A percentile compares a stretch with the other conserved stretches of the same genome.
Conservation (phyloP, 2,113 vertebrate species). For the Sapajus apella region DNA sequence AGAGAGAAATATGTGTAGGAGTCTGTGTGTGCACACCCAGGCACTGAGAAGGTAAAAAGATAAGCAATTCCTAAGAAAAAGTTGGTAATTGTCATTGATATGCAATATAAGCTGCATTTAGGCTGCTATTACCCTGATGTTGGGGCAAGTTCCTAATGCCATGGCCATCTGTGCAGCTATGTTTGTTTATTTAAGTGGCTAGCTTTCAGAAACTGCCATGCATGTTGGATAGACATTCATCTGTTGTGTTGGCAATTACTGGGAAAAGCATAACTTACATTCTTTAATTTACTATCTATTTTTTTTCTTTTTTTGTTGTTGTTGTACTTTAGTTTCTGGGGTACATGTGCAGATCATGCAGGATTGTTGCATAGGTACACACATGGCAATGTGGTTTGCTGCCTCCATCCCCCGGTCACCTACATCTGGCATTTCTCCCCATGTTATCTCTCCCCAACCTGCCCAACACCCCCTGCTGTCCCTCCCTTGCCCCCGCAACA, state of each 20-base stretch:
- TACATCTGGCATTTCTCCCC: no score
- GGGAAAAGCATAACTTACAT: conserved; percentile 18
- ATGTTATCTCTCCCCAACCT: no score
- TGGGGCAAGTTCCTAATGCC: neutral
- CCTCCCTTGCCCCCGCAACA: no score
- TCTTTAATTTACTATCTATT: no score
- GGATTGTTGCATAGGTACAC: no score
- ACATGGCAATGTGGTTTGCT: no score
- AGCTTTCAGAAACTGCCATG: neutral
- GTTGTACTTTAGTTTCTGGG: no score
- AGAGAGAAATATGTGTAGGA: neutral
- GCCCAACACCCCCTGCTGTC: no score
- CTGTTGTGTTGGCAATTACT: neutral
- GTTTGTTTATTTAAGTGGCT: neutral
- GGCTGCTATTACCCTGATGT: accelerated
- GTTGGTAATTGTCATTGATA: neutral
- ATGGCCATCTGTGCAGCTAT: neutral
- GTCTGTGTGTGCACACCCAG: accelerated
- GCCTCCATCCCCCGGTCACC: no score
- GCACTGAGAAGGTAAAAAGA: neutral
- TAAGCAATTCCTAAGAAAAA: neutral
- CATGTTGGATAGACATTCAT: neutral
- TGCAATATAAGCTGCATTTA: neutral
- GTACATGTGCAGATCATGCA: no score
- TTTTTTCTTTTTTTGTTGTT: no score